Evolutionary conservation across 2,113 vertebrate genomes (phyloP), one percentile per base, ranked within the genome.

Genomic region (Vanacampus margaritifer): DNA sequence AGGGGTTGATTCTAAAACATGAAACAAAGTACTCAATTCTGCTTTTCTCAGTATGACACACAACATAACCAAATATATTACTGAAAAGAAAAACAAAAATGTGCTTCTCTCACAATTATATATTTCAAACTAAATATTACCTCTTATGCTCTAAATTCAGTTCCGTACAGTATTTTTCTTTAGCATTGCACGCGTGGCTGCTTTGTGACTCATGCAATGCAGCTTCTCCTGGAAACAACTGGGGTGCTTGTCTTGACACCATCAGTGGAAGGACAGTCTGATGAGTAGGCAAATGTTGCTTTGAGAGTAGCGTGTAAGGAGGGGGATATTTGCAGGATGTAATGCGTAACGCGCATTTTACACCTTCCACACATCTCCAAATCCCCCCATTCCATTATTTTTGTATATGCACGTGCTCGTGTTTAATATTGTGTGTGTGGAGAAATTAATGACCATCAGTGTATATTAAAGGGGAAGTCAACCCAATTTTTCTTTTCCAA

Each of bases 211-310:
- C 24, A 14, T 9, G 23, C 53, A 54, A 45, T n/a, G 14, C 5
- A 8, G 50, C 23, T 61, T 6, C 69, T 73, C 66, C 74, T 67
- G 78, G 79, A 76, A 83, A 67, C 32, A 43, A 1, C 5, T 57
- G 39, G 28, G 45, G 21, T 36, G 9, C 21, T 83, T 88, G 75
- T 87, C 82, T 79, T 66, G 32, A 83, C 86, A 85, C 82, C 43
- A 86, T 87, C 86, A 79, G 72, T 58, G 13, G 53, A 50, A 61
- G 2, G 13, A 1, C 50, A 21, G 1, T 6, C 7, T n/a, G 46
- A 50, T n/a, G 19, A n/a, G 21, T 50, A 1, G 10, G 5, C 51
- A 11, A 16, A 10, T 57, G 26, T 51, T 9, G 58, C 35, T 36
- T 37, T 17, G 57, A 59, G 11, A 37, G 57, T 10, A 10, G 6